Conservation (phyloP, 2,797 vertebrate genomes). For the Oreonectes daqikongensis region DNA sequence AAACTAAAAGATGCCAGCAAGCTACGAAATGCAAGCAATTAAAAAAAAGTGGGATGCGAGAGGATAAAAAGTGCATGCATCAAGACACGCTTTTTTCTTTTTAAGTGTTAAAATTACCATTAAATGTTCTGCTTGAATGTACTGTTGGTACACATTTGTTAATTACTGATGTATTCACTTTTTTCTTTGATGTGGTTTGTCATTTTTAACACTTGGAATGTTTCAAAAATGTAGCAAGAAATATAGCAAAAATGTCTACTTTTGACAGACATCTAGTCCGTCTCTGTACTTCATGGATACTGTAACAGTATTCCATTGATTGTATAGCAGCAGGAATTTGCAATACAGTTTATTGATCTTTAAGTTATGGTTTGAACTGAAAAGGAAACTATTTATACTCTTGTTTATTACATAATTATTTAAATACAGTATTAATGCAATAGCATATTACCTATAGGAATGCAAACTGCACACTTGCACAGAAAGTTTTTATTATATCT, state of each 20-base stretch:
- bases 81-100: neutral
- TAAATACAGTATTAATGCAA: conserved; percentile 78
- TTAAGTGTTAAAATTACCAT: neutral
- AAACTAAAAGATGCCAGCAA: neutral
- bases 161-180: neutral
- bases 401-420: conserved; percentile 82
- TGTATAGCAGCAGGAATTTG: conserved; percentile 22
- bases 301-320: neutral
- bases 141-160: neutral
- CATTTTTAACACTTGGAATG: neutral
- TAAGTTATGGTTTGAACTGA: conserved; percentile 80
- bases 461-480: conserved; percentile 84
- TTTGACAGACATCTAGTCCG: conserved; percentile 1
- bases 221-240: neutral
- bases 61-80: neutral
- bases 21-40: neutral
- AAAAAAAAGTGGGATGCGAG: neutral
- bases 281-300: neutral
- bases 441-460: conserved; percentile 85
- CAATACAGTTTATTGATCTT: conserved; percentile 45
- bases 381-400: conserved; percentile 80
- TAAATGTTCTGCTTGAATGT: neutral
- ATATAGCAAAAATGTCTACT: neutral
- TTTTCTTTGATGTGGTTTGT: neutral
- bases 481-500: conserved; percentile 83